A percentile compares a stretch with the other conserved stretches of the same genome.
Conservation (phyloP, 2,113 vertebrate genomes). For the Pungitius pungitius region DNA sequence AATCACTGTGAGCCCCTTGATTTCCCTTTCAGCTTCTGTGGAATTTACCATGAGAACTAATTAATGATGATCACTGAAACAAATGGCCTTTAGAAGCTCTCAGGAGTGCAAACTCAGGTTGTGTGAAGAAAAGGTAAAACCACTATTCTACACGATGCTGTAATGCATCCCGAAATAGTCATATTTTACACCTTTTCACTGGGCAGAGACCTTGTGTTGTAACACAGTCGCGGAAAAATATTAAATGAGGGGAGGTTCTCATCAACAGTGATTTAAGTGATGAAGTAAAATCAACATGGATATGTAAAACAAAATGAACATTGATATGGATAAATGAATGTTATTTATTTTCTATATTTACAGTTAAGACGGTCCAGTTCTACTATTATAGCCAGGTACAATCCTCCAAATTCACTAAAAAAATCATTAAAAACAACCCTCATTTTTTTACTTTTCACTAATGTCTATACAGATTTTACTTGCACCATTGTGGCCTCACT, state of each 20-base stretch:
- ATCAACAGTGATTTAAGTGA: neutral
- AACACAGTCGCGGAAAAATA: neutral
- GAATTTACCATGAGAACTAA: slow-evolving; percentile 23
- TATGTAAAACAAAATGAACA: neutral
- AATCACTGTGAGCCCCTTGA: slow-evolving; percentile 11
- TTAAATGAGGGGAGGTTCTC: neutral
- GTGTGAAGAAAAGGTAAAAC: slow-evolving; percentile 33
- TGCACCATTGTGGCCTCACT: slow-evolving; percentile 4
- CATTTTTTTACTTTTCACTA: neutral
- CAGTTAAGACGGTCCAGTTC: neutral
- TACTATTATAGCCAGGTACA: neutral
- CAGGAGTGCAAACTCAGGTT: slow-evolving; percentile 3
- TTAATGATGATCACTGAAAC: slow-evolving; percentile 35
- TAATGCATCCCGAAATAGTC: slow-evolving; percentile 18
- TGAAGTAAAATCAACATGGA: neutral
- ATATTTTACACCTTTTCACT: slow-evolving; percentile 29
- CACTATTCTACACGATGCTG: slow-evolving; percentile 13
- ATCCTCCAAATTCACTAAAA: neutral
- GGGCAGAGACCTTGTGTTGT: slow-evolving; percentile 1
- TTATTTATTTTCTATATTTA: neutral
- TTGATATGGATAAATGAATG: neutral
- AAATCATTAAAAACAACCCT: neutral
- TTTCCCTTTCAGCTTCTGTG: slow-evolving; percentile 19
- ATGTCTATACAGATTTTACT: neutral
- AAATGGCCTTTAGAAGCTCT: slow-evolving; percentile 32